A percentile compares a stretch with the other conserved stretches of the same genome.
Conservation (phyloP, 1,140 invertebrate species). For the Aphis gossypii region DNA sequence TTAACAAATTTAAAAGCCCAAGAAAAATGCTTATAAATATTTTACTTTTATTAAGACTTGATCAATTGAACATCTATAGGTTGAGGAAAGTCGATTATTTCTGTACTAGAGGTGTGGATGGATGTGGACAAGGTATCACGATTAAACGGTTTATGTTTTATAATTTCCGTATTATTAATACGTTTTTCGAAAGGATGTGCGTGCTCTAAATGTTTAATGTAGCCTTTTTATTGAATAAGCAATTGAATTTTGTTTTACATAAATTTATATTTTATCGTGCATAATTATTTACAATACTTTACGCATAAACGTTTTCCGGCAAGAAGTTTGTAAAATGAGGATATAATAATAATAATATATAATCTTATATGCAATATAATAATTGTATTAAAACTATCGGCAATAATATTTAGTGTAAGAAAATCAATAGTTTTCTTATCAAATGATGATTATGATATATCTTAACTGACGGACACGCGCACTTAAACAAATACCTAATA, state of each 20-base stretch:
- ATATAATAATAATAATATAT: no score
- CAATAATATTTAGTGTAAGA: no score
- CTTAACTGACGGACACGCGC: neutral
- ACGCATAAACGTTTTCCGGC: neutral
- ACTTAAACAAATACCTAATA: no score
- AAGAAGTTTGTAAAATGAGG: neutral
- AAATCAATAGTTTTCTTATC: no score
- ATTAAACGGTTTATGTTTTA: neutral
- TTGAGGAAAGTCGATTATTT: neutral
- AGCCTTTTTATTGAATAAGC: neutral
- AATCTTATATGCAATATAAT: no score
- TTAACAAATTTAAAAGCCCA: no score
- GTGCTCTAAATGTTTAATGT: neutral
- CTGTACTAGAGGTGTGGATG: neutral
- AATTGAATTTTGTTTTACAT: neutral
- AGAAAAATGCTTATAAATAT: no score
- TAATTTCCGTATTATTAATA: neutral
- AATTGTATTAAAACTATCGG: no score
- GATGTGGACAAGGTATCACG: neutral
- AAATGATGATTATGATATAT: no score
- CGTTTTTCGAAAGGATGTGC: neutral
- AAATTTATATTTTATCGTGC: neutral
- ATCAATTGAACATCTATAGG: neutral
- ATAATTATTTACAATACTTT: neutral
- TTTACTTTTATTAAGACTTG: neutral